Evolutionary conservation across 2,888 invertebrate genomes (phyloP).

Genomic region (Nemapogon koenigi): DNA sequence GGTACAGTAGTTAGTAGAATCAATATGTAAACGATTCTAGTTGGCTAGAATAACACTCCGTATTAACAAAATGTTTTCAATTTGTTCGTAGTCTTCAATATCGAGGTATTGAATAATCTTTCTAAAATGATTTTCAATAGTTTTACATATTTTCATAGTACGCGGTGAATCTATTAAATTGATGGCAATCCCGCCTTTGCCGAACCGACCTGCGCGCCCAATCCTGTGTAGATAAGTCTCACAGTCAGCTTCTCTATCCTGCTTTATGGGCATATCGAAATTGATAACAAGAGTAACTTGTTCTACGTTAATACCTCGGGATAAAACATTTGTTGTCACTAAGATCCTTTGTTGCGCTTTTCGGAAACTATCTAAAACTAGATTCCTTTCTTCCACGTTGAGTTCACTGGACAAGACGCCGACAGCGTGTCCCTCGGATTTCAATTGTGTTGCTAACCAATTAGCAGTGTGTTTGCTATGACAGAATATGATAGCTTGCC

Average conservation of each 20-base stretch:
- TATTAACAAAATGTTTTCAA: too few species aligned
- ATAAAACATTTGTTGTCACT: slow-evolving; percentile 80
- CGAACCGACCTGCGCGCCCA: slow-evolving; percentile 85
- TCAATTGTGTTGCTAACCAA: slow-evolving; percentile 81
- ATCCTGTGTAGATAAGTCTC: slow-evolving; percentile 93
- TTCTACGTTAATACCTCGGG: slow-evolving; percentile 83
- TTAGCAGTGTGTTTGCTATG: slow-evolving; percentile 78
- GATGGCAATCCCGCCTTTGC: slow-evolving; percentile 82
- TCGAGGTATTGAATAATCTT: slow-evolving; percentile 71
- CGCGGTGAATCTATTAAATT: slow-evolving; percentile 79
- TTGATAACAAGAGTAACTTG: slow-evolving; percentile 93
- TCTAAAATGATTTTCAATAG: slow-evolving; percentile 81
- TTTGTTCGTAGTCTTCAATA: slow-evolving; percentile 81
- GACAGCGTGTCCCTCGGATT: slow-evolving; percentile 83
- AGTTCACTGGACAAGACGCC: slow-evolving; percentile 85
- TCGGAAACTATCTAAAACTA: slow-evolving; percentile 81
- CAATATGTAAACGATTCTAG: too few species aligned
- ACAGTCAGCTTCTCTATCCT: slow-evolving; percentile 75
- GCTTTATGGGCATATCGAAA: slow-evolving; percentile 85
- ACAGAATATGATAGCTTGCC: slow-evolving; percentile 93
- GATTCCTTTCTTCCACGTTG: slow-evolving; percentile 81
- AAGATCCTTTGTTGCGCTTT: slow-evolving; percentile 85
- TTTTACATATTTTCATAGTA: slow-evolving; percentile 67
- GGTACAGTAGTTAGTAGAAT: too few species aligned
- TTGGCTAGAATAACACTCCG: too few species aligned